Evolutionary conservation across 2,113 vertebrate species (phyloP), one percentile per base, ranked within the genome.

Genomic region (Cheirogaleus medius): DNA sequence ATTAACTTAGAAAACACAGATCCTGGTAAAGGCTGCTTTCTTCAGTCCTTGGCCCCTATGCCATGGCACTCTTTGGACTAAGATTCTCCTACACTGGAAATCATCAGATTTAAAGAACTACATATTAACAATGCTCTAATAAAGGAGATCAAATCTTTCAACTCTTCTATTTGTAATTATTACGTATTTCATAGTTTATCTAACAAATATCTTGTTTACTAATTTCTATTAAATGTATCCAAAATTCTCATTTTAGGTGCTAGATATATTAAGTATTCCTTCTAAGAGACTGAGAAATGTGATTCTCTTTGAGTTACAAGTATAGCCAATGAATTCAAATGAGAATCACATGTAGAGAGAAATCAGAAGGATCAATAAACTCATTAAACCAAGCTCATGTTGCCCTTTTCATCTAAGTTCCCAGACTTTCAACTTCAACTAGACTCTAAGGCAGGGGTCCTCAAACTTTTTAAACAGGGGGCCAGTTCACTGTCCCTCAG

Each of bases 1-100:
- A 77, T 77, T 95, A 60, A 86, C 77, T 90, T 87, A 84, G 88
- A 78, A 95, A 92, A 95, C n/a, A 87, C 32, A 87, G 89, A 87
- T 80, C 39, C 63, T 44, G 15, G 11, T 29, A 52, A 54, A 54
- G 44, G 42, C 32, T 34, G 39, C 25, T 76, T 60, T 20, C 47
- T 25, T 2, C 0, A 1, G 32, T 15, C 73, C 34, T 29, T 3
- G 49, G 71, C 89, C 34, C 6, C 23, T 2, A 12, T 1, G 34
- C 39, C 52, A 21, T 4, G 21, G 76, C 10, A 15, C 12, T 52
- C 68, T 37, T 11, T 32, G 14, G 49, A 71, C 14, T 9, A 66
- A 3, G 23, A 39, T 23, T 66, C 80, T 42, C 56, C 9, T 1
- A 34, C 3, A 5, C 27, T 39, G 47, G 42, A 20, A 66, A 90